Base-by-base conservation (phyloP, 1,140 invertebrate species). In the Pollicipes pollicipes region DNA sequence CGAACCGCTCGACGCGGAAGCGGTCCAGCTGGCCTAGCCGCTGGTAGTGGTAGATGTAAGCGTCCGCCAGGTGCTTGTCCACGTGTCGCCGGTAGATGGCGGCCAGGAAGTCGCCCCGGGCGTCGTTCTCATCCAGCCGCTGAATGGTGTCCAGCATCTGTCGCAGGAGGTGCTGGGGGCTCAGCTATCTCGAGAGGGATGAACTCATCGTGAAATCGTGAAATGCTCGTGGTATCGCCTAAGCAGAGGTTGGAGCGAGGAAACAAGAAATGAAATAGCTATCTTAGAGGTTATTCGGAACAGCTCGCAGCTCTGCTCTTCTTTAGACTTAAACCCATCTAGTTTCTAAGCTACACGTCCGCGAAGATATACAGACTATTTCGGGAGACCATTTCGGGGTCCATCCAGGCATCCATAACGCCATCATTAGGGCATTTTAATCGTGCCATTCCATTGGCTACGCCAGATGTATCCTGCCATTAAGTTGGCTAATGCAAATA, bases 81-180 rank as follows among this genome's bases (percentile, higher is more conserved):
- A 78, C 74, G 30, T 70, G 69, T 30, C 72, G 66, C 37, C 80
- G 71, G 29, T 78, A 78, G 70, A 81, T 77, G 69, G 80, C 75
- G 13, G 78, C 75, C 16, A 81, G 69, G 72, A 81, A 82, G 75
- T 82, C 78, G 13, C 81, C 81, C n/a, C 75, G 76, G 66, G 74
- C 74, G 30, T 76, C 75, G 66, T 77, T 76, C n/a, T 73, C 69
- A 17, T 73, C 73, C 3, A 80, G 72, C 17, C 77, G 75, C 24
- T 75, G 68, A 0, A 77, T 75, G 10, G 74, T 73, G 6, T 77
- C 77, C 24, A 77, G 68, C 3, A 77, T 70, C 6, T 77, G 68
- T 30, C 74, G 73, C 16, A 32, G 30, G 77, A 77, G 78, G 27
- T 76, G 72, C 4, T 70, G 71, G 0, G 77, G 76, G 35, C 78